Base-by-base conservation (phyloP, 2,113 vertebrate species). In the Tachysurus vachellii region DNA sequence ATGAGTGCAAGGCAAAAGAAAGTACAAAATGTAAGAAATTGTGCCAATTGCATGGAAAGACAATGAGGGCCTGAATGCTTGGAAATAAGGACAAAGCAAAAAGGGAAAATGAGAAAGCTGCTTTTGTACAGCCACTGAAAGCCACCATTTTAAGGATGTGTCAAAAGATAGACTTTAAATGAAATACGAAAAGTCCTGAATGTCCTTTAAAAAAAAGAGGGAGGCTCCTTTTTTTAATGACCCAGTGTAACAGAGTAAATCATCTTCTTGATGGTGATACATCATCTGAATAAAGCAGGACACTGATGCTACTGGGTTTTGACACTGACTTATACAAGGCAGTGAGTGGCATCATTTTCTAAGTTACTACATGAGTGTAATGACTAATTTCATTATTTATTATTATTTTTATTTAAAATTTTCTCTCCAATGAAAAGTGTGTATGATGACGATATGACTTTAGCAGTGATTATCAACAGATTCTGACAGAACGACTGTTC, bases 91-190 rank as follows among this genome's bases (percentile, higher is more conserved):
- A n/a, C 36, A 61, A 13, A 64, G 31, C 28, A 50, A 83, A 84
- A 68, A 0, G 4, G 12, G 50, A 68, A 64, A 68, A 64, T 11
- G 31, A 61, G 31, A 56, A 53, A 68, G 71, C 71, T 50, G 71
- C 59, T 66, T 64, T 53, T 77, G 57, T 85, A 31, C 23, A 62
- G 71, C 44, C 31, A 53, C 44, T 85, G 13, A 66, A 53, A 57
- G 77, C 47, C 61, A 61, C 83, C 71, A 19, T 57, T 85, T 73
- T 21, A 61, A 50, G 56, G 84, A 12, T 50, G 42, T 31, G 42
- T 31, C 61, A 75, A 57, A 64, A 5, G 53, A 21, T 26, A 91
- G 85, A 57, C 86, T 83, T 53, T 93, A 89, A 92, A 93, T 92
- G 57, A 84, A 64, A 36, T 76, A 47, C 17, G 50, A 14, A 5